Conservation (phyloP, 2,888 invertebrate species). For the Epirrita christyi region DNA sequence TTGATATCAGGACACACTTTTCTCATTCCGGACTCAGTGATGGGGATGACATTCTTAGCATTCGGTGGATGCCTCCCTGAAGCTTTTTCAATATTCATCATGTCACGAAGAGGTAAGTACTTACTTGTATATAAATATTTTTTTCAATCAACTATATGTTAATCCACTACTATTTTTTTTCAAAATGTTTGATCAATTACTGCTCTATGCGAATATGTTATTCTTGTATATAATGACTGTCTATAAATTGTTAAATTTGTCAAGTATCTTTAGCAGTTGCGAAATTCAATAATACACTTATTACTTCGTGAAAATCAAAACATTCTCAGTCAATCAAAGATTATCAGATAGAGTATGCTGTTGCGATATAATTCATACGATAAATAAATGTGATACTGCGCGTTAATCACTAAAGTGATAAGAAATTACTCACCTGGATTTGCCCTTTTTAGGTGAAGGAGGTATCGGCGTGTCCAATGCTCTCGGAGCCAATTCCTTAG, state of each 20-base stretch:
- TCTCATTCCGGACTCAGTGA: slow-evolving; percentile 93
- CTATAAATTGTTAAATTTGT: too few relatives aligned
- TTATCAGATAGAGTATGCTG: neutral
- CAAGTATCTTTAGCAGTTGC: too few relatives aligned
- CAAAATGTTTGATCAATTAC: neutral
- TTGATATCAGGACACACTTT: slow-evolving; percentile 87
- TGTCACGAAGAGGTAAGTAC: slow-evolving; percentile 91
- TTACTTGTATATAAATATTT: neutral
- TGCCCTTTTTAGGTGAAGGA: slow-evolving; percentile 87
- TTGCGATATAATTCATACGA: neutral
- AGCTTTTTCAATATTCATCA: slow-evolving; percentile 91
- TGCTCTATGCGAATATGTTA: neutral
- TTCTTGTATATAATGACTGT: neutral
- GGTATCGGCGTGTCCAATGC: slow-evolving; percentile 95
- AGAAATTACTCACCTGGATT: slow-evolving; percentile 17
- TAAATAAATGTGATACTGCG: neutral
- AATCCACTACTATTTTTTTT: neutral
- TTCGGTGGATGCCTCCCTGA: slow-evolving; percentile 96
- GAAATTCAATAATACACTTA: too few relatives aligned
- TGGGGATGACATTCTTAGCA: slow-evolving; percentile 96
- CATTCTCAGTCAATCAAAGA: too few relatives aligned
- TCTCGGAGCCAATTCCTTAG: slow-evolving; percentile 93
- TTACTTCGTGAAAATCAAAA: too few relatives aligned
- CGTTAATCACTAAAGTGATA: neutral
- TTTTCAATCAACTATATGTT: neutral